A percentile compares a stretch with the other conserved stretches of the same genome.
Conservation (phyloP, 2,113 vertebrate species). For the Montifringilla adamsi region DNA sequence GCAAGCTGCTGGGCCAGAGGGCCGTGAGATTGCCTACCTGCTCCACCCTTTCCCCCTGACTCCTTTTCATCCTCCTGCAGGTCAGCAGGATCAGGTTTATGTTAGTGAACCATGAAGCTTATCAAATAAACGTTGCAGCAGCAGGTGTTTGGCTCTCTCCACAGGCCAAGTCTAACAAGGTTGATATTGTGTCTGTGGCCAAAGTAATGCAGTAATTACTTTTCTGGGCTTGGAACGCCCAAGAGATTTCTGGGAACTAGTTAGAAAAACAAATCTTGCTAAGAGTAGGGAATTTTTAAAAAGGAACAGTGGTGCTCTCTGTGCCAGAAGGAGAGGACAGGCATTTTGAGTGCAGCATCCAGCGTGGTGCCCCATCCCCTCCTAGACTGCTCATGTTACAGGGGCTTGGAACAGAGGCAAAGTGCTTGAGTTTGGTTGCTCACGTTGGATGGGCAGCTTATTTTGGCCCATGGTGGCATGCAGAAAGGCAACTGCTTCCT, state of each 20-base stretch:
- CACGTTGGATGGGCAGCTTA: constrained; percentile 50
- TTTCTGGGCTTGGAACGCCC: constrained; percentile 61
- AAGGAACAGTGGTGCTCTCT: constrained; percentile 44
- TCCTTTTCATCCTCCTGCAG: constrained; percentile 71
- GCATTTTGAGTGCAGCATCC: not conserved
- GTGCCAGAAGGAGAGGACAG: constrained; percentile 12
- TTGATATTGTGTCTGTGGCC: constrained; percentile 61
- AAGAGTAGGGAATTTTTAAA: constrained; percentile 60
- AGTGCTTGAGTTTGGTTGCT: constrained; percentile 49
- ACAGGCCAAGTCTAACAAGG: constrained; percentile 62
- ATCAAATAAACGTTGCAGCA: constrained; percentile 71
- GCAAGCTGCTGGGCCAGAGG: not conserved
- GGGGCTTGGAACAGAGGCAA: constrained; percentile 27
- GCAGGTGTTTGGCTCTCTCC: constrained; percentile 70
- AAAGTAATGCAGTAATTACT: constrained; percentile 54
- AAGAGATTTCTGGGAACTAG: constrained; percentile 68
- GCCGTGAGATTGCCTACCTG: constrained; percentile 44
- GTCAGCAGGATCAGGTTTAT: constrained; percentile 71
- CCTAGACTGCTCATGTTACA: not conserved
- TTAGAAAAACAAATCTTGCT: constrained; percentile 65
- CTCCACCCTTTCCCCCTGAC: not conserved
- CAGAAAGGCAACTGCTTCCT: constrained; percentile 66
- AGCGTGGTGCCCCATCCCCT: not conserved
- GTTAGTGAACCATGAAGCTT: constrained; percentile 66
- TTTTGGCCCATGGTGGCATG: constrained; percentile 27